Percentiles rank a stretch among this genome's conserved stretches.
Conservation (phyloP, 2,888 invertebrate species). For the Nycteola revayana region DNA sequence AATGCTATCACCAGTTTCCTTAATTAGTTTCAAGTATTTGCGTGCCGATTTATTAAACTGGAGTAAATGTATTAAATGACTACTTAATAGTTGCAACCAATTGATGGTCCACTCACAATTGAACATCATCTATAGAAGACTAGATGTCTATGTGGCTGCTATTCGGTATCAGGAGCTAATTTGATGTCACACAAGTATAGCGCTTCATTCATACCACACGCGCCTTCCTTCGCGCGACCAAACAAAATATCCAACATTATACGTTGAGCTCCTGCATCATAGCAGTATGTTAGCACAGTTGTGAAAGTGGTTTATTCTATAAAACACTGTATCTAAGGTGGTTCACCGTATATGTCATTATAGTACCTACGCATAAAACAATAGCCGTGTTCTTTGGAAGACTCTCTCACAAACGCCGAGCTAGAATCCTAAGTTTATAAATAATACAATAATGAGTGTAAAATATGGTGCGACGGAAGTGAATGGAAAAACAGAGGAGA, state of each 20-base stretch:
- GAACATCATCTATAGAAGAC: conserved; percentile 16
- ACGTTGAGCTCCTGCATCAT: conserved; percentile 18
- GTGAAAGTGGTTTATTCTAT: conserved; percentile 27
- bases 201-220: conserved; percentile 61
- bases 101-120: conserved; percentile 12
- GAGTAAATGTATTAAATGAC: conserved; percentile 2
- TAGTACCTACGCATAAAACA: conserved; percentile 20
- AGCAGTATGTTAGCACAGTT: conserved; percentile 38
- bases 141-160: conserved; percentile 23
- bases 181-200: conserved; percentile 57
- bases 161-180: conserved; percentile 39
- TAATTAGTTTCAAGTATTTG: conserved; percentile 1
- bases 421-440: conserved; percentile 2
- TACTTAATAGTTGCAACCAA: conserved; percentile 4
- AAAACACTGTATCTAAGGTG: conserved; percentile 21
- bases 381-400: conserved; percentile 18
- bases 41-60: no score
- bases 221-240: conserved; percentile 31
- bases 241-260: conserved; percentile 26
- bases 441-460: conserved; percentile 48
- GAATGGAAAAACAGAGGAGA: conserved; percentile 46
- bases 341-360: conserved; percentile 17
- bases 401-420: conserved; percentile 5
- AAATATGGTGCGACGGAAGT: conserved; percentile 67
- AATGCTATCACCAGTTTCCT: conserved; percentile 1